Conservation (phyloP, 92 coral and sea anemone species). For the Siderastrea radians region DNA sequence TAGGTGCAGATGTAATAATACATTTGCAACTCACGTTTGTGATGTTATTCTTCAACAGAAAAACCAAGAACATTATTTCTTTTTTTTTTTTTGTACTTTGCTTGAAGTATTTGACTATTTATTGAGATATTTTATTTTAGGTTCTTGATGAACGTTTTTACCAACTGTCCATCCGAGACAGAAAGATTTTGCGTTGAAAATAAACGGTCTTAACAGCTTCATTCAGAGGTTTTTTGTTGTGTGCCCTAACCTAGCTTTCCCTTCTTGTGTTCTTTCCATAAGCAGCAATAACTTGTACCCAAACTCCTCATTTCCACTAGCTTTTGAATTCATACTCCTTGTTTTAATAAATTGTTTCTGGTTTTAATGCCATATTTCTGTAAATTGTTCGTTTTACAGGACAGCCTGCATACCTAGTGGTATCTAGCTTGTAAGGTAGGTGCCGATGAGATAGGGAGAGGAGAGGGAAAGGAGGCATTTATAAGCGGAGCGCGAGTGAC, state of each 20-base stretch:
- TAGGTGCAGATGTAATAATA: neutral
- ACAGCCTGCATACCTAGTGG: too few relatives aligned
- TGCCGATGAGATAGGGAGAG: too few relatives aligned
- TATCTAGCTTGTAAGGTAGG: neutral
- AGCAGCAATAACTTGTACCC: too few relatives aligned
- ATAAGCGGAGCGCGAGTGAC: too few relatives aligned
- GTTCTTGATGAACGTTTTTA: neutral
- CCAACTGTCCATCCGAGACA: neutral
- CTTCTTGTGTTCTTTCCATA: too few relatives aligned
- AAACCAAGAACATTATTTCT: neutral
- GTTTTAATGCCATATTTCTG: neutral
- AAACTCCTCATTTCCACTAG: too few relatives aligned
- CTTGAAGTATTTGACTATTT: neutral
- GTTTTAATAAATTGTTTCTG: neutral
- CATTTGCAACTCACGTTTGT: neutral
- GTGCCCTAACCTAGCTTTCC: too few relatives aligned
- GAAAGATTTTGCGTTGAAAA: neutral
- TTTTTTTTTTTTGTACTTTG: neutral
- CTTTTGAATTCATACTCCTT: too few relatives aligned
- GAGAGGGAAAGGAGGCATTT: neutral
- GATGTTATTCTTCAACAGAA: neutral
- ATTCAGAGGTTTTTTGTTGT: too few relatives aligned
- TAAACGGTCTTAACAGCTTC: neutral
- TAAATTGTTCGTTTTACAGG: neutral
- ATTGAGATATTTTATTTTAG: neutral